phyloP scores from a whole-genome alignment of 2,888 invertebrate genomes.

The Meiosimyza decipiens region DNA sequence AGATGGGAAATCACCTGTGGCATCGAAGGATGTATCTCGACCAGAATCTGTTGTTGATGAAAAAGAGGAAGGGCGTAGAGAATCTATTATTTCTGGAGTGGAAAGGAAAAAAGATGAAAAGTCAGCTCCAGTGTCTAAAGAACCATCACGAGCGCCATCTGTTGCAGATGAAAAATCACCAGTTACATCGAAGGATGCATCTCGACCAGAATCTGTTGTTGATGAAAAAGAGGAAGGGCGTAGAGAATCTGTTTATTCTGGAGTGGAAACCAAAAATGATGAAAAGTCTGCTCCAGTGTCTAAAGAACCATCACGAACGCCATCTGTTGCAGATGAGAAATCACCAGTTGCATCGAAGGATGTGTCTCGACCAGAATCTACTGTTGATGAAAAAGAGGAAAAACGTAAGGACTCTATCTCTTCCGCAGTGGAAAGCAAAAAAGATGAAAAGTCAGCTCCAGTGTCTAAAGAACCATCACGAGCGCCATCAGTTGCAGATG shows the following conservation, averaged over 20 bases:
- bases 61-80: too few species aligned
- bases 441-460: conserved; percentile 34
- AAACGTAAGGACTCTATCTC: too few species aligned
- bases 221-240: conserved; percentile 44
- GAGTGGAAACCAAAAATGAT: conserved; percentile 35
- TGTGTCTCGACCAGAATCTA: conserved; percentile 45
- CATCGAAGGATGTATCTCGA: too few species aligned
- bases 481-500: conserved; percentile 29
- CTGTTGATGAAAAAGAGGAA: too few species aligned
- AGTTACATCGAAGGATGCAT: conserved; percentile 43
- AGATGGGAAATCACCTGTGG: too few species aligned
- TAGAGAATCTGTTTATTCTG: conserved; percentile 26
- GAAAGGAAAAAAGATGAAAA: conserved; percentile 27
- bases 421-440: too few species aligned
- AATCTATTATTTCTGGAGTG: too few species aligned
- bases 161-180: conserved; percentile 40
- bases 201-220: conserved; percentile 43
- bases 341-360: conserved; percentile 44
- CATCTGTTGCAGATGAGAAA: conserved; percentile 45
- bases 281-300: conserved; percentile 35
- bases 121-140: conserved; percentile 29
- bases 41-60: too few species aligned
- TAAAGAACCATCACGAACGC: conserved; percentile 53
- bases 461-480: conserved; percentile 32
- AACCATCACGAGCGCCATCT: conserved; percentile 23